Evolutionary conservation across 1,140 invertebrate species (phyloP).

Genomic region (Polyergus mexicanus): DNA sequence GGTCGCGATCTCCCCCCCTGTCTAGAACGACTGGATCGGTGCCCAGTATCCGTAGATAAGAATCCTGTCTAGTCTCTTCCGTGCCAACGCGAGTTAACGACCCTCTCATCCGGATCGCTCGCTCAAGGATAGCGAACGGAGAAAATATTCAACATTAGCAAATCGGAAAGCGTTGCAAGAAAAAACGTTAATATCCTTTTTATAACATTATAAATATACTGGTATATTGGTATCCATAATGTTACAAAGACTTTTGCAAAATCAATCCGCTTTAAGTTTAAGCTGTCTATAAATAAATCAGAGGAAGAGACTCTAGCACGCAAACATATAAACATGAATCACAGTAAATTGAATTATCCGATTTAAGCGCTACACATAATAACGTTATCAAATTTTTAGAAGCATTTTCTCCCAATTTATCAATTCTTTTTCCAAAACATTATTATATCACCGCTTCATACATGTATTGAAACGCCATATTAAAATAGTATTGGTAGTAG

Average conservation of each 20-base stretch:
- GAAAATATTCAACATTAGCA: constrained; percentile 61
- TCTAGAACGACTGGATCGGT: constrained; percentile 63
- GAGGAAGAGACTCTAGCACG: neutral
- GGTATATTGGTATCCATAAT: neutral
- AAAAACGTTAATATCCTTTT: constrained; percentile 30
- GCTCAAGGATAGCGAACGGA: constrained; percentile 51
- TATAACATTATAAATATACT: neutral
- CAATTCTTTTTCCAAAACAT: neutral
- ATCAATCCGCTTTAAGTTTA: neutral
- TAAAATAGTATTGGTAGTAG: neutral
- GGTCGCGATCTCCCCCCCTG: constrained; percentile 6
- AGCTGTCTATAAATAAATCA: neutral
- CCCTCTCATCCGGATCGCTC: constrained; percentile 60
- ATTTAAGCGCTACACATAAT: neutral
- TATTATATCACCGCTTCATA: neutral
- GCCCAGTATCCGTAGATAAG: constrained; percentile 65
- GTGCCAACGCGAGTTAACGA: constrained; percentile 66
- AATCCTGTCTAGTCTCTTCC: constrained; percentile 59
- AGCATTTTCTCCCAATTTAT: neutral
- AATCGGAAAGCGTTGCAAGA: constrained; percentile 23
- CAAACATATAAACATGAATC: neutral
- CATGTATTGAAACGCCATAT: neutral
- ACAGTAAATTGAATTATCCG: neutral
- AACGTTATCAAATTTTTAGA: neutral
- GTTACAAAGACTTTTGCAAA: constrained; percentile 1